Conservation (phyloP, 2,113 vertebrate species). For the Holacanthus passer region DNA sequence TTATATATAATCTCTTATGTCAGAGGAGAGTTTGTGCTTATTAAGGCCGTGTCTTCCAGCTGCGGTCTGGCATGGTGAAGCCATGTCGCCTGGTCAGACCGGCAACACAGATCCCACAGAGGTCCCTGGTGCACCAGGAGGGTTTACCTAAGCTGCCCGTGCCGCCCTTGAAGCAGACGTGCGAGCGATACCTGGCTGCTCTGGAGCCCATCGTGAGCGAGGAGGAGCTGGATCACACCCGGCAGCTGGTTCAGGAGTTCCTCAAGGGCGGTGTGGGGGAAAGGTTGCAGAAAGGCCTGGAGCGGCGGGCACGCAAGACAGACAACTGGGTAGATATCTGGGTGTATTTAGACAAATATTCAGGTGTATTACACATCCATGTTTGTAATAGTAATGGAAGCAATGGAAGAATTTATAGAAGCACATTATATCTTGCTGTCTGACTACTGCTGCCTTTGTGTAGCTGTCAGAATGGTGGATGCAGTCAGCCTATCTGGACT, state of each 20-base stretch:
- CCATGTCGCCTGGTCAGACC: conserved; percentile 86
- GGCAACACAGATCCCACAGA: conserved; percentile 79
- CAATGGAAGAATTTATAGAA: background rate
- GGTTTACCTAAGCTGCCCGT: conserved; percentile 82
- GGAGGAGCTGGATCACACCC: conserved; percentile 92
- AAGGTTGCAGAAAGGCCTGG: conserved; percentile 93
- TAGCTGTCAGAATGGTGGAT: conserved; percentile 99
- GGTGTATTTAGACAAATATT: background rate
- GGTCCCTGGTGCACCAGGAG: conserved; percentile 84
- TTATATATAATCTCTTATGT: background rate
- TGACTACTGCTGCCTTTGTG: conserved; percentile 22
- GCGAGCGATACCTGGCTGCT: conserved; percentile 89
- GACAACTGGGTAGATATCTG: conserved; percentile 93
- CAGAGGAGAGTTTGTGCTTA: conserved; percentile 8
- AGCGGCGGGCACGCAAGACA: conserved; percentile 90
- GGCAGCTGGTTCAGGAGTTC: conserved; percentile 89
- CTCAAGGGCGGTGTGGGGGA: conserved; percentile 90
- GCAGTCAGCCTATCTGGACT: conserved; percentile 95
- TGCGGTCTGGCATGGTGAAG: conserved; percentile 80
- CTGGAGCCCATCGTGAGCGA: conserved; percentile 91
- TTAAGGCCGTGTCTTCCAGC: conserved; percentile 65
- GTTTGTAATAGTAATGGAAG: background rate
- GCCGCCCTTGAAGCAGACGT: conserved; percentile 89
- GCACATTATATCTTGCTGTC: background rate
- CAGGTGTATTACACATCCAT: background rate